Evolutionary conservation across 2,797 vertebrate genomes (phyloP).

Genomic region (Sebastes itinus): DNA sequence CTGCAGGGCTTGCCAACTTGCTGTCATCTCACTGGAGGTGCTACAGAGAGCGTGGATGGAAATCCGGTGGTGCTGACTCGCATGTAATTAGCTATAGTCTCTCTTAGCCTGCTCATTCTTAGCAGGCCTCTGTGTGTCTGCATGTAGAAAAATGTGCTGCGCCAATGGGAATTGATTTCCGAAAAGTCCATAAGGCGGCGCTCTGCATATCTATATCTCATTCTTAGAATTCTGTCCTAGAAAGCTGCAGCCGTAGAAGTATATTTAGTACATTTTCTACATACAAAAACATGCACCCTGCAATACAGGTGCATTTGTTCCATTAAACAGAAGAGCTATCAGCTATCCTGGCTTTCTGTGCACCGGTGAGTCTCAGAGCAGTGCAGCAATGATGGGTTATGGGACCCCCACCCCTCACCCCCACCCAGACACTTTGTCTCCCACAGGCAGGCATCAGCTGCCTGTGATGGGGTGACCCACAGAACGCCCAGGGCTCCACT

Average conservation of each 20-base stretch:
- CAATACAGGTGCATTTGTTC: conserved; percentile 25
- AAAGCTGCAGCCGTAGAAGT: conserved; percentile 15
- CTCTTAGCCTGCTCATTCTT: conserved; percentile 41
- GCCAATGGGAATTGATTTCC: conserved; percentile 6
- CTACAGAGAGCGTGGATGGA: conserved; percentile 68
- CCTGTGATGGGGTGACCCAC: conserved; percentile 62
- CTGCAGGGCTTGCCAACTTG: conserved; percentile 74
- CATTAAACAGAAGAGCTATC: conserved; percentile 26
- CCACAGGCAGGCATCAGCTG: conserved; percentile 62
- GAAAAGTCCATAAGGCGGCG: not conserved
- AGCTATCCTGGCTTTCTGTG: conserved; percentile 37
- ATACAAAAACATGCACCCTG: not conserved
- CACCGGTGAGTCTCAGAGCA: conserved; percentile 45
- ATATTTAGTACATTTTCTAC: conserved; percentile 2
- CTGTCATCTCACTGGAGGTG: conserved; percentile 80
- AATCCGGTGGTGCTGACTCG: conserved; percentile 72
- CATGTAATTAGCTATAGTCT: conserved; percentile 68
- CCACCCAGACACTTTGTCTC: conserved; percentile 43
- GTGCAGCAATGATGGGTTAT: conserved; percentile 43
- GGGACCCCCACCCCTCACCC: conserved; percentile 30
- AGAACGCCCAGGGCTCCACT: conserved; percentile 51
- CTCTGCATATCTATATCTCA: not conserved
- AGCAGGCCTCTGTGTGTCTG: conserved; percentile 12
- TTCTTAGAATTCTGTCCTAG: conserved; percentile 20
- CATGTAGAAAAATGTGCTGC: conserved; percentile 34